These are phyloP conservation scores for Thalpophila matura DNA, from an alignment of 2,888 invertebrate species.

Conservation along the genomic window DNA sequence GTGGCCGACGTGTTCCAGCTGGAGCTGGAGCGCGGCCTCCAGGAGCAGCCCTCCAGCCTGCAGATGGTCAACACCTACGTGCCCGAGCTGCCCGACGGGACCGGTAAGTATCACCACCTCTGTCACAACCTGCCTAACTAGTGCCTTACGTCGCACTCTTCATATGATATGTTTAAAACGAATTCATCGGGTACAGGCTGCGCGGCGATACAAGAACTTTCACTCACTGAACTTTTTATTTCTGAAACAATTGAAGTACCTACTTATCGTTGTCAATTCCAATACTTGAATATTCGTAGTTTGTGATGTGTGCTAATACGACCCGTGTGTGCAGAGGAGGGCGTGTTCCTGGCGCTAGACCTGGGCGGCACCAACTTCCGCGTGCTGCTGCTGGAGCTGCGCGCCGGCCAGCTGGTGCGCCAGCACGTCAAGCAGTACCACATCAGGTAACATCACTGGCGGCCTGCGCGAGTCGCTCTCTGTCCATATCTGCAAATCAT, in stretches of 20 bases:
- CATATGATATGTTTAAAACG: too few species aligned
- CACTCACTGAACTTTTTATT: too few species aligned
- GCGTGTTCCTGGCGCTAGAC: constrained; percentile 94
- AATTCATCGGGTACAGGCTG: too few species aligned
- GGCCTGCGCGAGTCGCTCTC: too few species aligned
- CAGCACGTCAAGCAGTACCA: constrained; percentile 92
- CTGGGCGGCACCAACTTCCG: constrained; percentile 96
- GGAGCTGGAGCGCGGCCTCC: constrained; percentile 92
- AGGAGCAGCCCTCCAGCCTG: constrained; percentile 92
- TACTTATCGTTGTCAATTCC: too few species aligned
- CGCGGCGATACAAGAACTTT: too few species aligned
- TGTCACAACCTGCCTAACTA: too few species aligned
- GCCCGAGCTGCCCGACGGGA: constrained; percentile 93
- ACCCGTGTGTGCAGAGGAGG: constrained; percentile 90
- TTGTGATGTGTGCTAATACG: background rate
- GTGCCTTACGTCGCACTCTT: too few species aligned
- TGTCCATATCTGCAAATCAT: too few species aligned
- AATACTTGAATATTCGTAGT: too few species aligned
- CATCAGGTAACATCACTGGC: constrained; percentile 83
- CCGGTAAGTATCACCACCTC: constrained; percentile 83
- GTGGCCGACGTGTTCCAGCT: constrained; percentile 91
- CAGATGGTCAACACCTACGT: constrained; percentile 95
- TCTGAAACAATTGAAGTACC: too few species aligned
- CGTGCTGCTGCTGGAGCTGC: constrained; percentile 92
- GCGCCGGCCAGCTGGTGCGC: constrained; percentile 87